These are phyloP conservation scores for Polia nebulosa DNA, from an alignment of 2,888 invertebrate species.

Conservation along the genomic window DNA sequence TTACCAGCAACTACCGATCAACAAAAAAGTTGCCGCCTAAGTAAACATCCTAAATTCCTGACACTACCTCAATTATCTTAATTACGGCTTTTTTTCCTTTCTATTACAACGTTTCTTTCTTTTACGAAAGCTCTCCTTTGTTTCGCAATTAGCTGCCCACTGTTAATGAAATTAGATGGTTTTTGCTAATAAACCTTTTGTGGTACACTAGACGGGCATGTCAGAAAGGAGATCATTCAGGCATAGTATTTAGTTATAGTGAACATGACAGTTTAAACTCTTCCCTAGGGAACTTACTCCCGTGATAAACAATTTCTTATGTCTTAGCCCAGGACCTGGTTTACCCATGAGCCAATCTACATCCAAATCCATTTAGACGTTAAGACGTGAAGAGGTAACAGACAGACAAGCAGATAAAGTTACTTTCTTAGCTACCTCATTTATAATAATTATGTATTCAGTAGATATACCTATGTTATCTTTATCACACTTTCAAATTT, in stretches of 20 bases:
- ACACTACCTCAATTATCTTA: constrained; percentile 62
- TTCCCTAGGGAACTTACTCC: too few relatives aligned
- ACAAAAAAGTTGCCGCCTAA: constrained; percentile 17
- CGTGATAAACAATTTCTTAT: too few relatives aligned
- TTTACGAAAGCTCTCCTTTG: constrained; percentile 45
- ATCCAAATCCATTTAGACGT: too few relatives aligned
- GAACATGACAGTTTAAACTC: too few relatives aligned
- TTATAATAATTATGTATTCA: too few relatives aligned
- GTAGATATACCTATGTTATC: too few relatives aligned
- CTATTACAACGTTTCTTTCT: constrained; percentile 54
- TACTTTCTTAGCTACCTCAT: too few relatives aligned
- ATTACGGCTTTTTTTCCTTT: constrained; percentile 55
- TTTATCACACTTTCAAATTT: not conserved
- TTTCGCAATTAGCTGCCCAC: constrained; percentile 48
- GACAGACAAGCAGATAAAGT: too few relatives aligned
- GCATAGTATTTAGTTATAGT: not conserved
- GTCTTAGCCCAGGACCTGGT: too few relatives aligned
- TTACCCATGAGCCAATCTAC: too few relatives aligned
- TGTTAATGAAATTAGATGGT: constrained; percentile 58
- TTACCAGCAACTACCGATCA: constrained; percentile 22
- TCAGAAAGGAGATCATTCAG: constrained; percentile 7
- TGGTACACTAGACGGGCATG: constrained; percentile 23
- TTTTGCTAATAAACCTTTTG: constrained; percentile 25
- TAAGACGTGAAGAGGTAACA: too few relatives aligned
- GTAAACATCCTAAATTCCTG: constrained; percentile 32